Base-by-base conservation (phyloP, 2,113 vertebrate species). In the Meriones unguiculatus region DNA sequence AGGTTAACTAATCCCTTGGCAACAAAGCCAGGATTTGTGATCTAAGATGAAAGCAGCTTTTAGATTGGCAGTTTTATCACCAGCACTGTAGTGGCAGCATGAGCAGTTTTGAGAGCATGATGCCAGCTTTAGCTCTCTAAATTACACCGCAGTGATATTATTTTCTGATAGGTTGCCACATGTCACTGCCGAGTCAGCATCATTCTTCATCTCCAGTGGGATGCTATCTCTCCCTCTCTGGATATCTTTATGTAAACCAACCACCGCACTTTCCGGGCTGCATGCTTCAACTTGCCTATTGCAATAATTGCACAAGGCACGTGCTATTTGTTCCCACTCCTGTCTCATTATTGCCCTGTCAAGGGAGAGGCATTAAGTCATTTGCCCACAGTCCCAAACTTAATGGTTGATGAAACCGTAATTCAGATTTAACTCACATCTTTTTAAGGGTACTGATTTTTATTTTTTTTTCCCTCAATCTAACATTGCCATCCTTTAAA, bases 371-470 rank as follows among this genome's bases (percentile, higher is more conserved):
- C 50, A 84, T 82, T 84, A 76, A 50, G 1, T 96, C 76, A 87
- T 91, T 84, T 72, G 12, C 13, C 69, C n/a, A 75, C n/a, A 18
- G 9, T 93, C 57, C 50, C 69, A 84, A 54, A 77, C 54, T 89
- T 82, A 92, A 18, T 88, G 28, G 35, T 32, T 32, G 30, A 93
- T 78, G n/a, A 46, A 87, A 62, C 12, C 17, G 76, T 65, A 91
- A 78, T 92, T 81, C 32, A 96, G 7, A 90, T 95, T 95, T 95
- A 87, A 81, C 28, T 7, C 30, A 73, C 2, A 89, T 80, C 13
- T 17, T 97, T 89, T 87, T 7, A 89, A 81, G 64, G 28, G 7
- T 92, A 87, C 11, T 70, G 32, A 78, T 81, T 87, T 20, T 84
- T 41, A 41, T 41, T 90, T 96, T 80, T 96, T 80, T 64, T 64